Evolutionary conservation across 2,113 vertebrate species (phyloP), one percentile per base, ranked within the genome.

Genomic region (Eublepharis macularius): DNA sequence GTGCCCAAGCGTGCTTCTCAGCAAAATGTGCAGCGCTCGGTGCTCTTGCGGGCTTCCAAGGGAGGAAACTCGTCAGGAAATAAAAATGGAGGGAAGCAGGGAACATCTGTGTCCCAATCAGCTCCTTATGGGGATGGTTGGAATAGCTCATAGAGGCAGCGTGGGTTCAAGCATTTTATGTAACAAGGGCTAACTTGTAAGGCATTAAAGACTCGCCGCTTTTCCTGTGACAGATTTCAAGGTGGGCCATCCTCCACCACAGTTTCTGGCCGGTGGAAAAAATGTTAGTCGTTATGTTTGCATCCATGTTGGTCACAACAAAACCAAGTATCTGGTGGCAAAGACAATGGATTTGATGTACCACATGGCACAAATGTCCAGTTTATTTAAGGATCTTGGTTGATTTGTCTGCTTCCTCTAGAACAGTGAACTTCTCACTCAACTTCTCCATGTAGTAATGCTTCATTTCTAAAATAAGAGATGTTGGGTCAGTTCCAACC

Each of bases 51-150:
- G 3, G 78, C 57, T 17, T 7, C n/a, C 24, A 11, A 5, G 49
- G 13, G 32, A 17, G 14, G 21, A 69, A 29, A 9, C 0, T 32
- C 13, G 34, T 29, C 0, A 43, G n/a, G 41, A 32, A 75, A 19
- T 8, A 21, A 2, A 2, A 6, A 13, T 68, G 32, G 65, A 36
- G 24, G 49, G 24, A 1, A 3, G 2, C 1, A 0, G 5, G n/a
- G 45, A 57, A 26, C 45, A 32, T 17, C 14, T 3, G 76, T 19
- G 36, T 13, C 41, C 51, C 51, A 54, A 54, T 13, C 7, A 51
- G 54, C 54, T 57, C 54, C 54, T 57, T 57, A 57, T 57, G 11
- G 54, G 16, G 54, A 57, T 57, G 54, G 54, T 60, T 60, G 21
- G 21, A 60, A 60, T 60, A 60, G 57, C 57, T 24, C 57, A 24